These are phyloP conservation scores for Rotaria sp. DNA, from an alignment of 2,888 invertebrate species.

Conservation along the genomic window DNA sequence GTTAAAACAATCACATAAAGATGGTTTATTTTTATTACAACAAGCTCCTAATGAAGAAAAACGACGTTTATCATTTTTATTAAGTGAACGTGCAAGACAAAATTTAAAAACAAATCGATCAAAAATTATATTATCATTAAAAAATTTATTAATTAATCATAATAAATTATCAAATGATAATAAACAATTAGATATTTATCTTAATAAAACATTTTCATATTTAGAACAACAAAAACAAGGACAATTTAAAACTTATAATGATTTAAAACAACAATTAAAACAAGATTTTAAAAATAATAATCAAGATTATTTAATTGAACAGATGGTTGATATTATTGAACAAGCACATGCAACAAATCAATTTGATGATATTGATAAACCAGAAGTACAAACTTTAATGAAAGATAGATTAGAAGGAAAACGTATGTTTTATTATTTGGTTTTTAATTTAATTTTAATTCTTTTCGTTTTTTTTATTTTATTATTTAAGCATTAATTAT, in stretches of 20 bases:
- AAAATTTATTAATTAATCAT: not conserved
- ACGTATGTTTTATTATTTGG: not conserved
- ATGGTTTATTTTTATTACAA: not conserved
- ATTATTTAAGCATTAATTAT: not conserved
- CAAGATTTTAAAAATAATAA: not conserved
- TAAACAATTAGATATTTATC: not conserved
- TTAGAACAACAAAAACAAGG: conserved; percentile 18
- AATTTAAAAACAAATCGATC: not conserved
- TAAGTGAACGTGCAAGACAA: not conserved
- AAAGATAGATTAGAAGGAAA: conserved; percentile 18
- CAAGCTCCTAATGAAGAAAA: not conserved
- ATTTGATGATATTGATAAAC: conserved; percentile 2
- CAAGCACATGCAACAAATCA: conserved; percentile 25
- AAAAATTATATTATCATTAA: not conserved
- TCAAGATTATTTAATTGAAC: conserved; percentile 1
- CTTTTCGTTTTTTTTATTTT: not conserved
- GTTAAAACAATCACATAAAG: not conserved
- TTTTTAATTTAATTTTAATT: not conserved
- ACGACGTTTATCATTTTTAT: not conserved
- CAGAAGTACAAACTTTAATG: not conserved
- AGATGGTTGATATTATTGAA: conserved; percentile 30
- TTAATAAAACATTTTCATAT: not conserved
- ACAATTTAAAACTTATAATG: not conserved
- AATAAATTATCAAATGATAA: not conserved
- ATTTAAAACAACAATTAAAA: conserved; percentile 27